A percentile compares a stretch with the other conserved stretches of the same genome.
Evolutionary conservation across 2,888 invertebrate genomes (phyloP).

Genomic region (Athalia circularis): DNA sequence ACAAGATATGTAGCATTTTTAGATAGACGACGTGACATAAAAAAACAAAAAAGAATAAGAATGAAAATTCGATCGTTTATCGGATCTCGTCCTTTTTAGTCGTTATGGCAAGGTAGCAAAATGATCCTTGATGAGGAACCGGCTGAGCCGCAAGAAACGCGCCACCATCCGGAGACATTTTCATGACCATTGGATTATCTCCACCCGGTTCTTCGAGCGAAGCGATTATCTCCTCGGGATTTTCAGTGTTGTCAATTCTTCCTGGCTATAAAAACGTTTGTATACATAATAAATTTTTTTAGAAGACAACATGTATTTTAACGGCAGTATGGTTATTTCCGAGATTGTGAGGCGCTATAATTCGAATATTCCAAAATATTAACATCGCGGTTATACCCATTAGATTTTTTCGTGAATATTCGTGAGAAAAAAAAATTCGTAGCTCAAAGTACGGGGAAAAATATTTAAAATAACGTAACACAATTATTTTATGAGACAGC

Average conservation of each 20-base stretch:
- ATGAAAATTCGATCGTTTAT: neutral
- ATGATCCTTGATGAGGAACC: conserved; percentile 77
- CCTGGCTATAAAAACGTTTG: conserved; percentile 50
- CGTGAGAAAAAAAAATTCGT: no score
- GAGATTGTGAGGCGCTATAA: no score
- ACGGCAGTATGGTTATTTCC: no score
- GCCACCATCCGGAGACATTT: conserved; percentile 77
- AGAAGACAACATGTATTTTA: neutral
- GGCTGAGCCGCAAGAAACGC: conserved; percentile 78
- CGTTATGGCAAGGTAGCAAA: conserved; percentile 78
- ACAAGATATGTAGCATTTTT: no score
- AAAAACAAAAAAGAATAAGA: neutral
- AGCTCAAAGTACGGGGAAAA: no score
- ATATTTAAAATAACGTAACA: no score
- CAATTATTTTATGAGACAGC: no score
- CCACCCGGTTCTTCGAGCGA: conserved; percentile 47
- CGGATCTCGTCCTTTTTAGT: conserved; percentile 52
- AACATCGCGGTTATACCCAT: no score
- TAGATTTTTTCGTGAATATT: no score
- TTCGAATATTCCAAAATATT: no score
- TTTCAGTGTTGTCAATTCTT: conserved; percentile 51
- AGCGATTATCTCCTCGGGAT: conserved; percentile 50
- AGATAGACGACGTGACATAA: neutral
- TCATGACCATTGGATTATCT: conserved; percentile 73
- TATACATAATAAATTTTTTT: neutral